Conservation (phyloP, 2,797 vertebrate genomes). For the Trematomus bernacchii region DNA sequence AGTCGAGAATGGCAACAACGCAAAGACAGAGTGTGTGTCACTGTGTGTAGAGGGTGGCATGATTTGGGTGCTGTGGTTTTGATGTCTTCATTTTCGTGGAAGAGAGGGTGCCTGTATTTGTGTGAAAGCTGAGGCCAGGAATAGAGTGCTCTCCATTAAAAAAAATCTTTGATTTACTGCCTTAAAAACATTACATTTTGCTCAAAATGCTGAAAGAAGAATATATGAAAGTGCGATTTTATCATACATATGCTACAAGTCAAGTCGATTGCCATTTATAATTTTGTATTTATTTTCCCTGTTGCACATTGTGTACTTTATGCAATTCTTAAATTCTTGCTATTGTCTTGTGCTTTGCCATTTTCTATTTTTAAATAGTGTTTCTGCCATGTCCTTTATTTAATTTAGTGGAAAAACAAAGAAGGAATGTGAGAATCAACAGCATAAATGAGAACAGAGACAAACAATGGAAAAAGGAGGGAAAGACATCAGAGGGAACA, state of each 20-base stretch:
- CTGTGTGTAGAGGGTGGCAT: conserved; percentile 34
- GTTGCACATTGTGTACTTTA: not conserved
- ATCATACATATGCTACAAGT: no score
- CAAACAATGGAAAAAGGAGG: not conserved
- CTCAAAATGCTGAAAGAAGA: not conserved
- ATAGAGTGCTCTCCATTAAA: conserved; percentile 18
- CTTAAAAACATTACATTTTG: not conserved
- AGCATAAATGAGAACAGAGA: not conserved
- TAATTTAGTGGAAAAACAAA: not conserved
- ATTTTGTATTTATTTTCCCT: no score
- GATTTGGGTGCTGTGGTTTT: conserved; percentile 48
- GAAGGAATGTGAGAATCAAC: not conserved
- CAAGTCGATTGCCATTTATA: no score
- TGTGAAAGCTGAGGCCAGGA: conserved; percentile 36
- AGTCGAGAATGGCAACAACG: conserved; percentile 42
- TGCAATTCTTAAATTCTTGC: not conserved
- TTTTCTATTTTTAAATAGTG: not conserved
- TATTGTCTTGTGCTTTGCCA: not conserved
- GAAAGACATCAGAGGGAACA: conserved; percentile 18
- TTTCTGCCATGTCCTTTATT: conserved; percentile 5
- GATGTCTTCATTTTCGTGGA: conserved; percentile 53
- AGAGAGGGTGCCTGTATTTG: conserved; percentile 37
- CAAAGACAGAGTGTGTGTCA: conserved; percentile 46
- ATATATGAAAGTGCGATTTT: no score
- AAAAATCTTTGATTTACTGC: not conserved